Evolutionary conservation across 2,888 invertebrate species (phyloP), one percentile per base, ranked within the genome.

Genomic region (Melolontha melolontha): DNA sequence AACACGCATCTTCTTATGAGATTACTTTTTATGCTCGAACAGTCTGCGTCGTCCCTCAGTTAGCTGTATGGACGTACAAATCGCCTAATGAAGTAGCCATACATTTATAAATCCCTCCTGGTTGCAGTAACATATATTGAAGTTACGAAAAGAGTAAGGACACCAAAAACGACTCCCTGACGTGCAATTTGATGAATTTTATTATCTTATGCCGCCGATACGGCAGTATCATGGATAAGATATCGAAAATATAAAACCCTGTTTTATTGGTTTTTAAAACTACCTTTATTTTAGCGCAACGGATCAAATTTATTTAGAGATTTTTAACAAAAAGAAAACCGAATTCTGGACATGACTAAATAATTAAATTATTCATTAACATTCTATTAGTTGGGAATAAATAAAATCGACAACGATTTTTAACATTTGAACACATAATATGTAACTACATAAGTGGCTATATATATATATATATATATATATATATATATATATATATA

Each of bases 111-210:
- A 67, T 67, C 66, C 54, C 44, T 41, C 54, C 42, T 51, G 52
- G 17, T 65, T 34, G 34, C 34, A 34, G 34, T 34, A 34, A 27
- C 51, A 41, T 52, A 64, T 64, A 54, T 65, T 29, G 52, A 39
- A 42, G 40, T 54, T 42, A 42, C 12, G 42, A 44, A 54, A 54
- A 44, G 52, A 54, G 64, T 51, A 59, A 39, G 68, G 64, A 57
- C 64, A 66, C 65, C 59, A 64, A 64, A 62, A 74, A 73, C 71
- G 71, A 70, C 71, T 72, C 75, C 75, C 75, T 70, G 70, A 72
- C 55, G 74, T 74, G 64, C 70, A 73, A 71, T 75, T 72, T 70
- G 67, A 63, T 62, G 73, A 73, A 74, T 75, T 75, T 75, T 75
- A 75, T 75, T 75, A 73, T 72, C 68, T 51, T 39, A 40, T 47